Conservation (phyloP, 2,113 vertebrate genomes). For the Strix aluco region DNA sequence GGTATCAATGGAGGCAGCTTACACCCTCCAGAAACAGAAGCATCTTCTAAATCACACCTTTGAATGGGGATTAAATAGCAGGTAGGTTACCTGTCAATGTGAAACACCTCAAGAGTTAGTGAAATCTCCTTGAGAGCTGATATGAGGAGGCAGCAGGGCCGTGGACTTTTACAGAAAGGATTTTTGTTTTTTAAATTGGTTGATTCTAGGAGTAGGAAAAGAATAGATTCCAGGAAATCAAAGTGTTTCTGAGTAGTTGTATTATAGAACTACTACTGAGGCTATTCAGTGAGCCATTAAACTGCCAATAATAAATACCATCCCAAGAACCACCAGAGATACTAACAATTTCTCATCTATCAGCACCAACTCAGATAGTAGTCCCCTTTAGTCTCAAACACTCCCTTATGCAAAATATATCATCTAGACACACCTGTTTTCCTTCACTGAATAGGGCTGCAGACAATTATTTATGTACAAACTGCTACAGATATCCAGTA, state of each 20-base stretch:
- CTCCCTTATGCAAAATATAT: neutral
- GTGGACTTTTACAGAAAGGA: neutral
- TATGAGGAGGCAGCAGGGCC: neutral
- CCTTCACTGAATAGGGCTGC: neutral
- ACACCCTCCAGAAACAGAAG: neutral
- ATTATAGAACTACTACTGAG: neutral
- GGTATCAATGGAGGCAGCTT: accelerated
- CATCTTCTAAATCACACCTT: neutral
- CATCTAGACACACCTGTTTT: neutral
- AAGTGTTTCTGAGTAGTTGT: neutral
- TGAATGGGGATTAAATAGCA: neutral
- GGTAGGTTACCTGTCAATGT: neutral
- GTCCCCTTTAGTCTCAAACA: neutral
- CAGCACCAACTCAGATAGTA: neutral
- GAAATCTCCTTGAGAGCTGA: neutral
- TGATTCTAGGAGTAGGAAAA: neutral
- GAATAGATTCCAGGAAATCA: neutral
- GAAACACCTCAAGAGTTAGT: neutral
- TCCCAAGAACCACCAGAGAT: neutral
- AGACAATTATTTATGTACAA: neutral
- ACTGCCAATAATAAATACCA: neutral
- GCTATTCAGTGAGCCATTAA: neutral
- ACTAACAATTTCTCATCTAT: neutral
- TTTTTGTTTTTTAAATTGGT: too few species aligned
- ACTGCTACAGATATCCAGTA: neutral